These are phyloP conservation scores for Falco punctatus DNA, from an alignment of 2,113 vertebrate species.

Conservation along the genomic window DNA sequence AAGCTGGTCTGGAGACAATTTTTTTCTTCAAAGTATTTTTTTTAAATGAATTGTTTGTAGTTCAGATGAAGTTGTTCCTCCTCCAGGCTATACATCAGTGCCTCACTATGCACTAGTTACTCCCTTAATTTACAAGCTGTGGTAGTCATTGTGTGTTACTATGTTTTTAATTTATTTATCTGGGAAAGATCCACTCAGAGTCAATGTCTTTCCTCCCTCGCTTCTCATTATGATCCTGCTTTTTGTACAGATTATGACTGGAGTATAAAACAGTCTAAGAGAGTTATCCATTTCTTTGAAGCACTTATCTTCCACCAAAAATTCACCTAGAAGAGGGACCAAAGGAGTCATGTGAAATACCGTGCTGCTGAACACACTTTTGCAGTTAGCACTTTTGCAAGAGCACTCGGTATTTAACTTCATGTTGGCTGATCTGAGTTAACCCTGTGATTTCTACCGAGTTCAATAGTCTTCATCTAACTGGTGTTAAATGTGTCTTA, in stretches of 20 bases:
- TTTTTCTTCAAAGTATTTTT: constrained; percentile 53
- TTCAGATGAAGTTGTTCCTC: constrained; percentile 28
- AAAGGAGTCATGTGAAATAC: not conserved
- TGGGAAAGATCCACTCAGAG: constrained; percentile 3
- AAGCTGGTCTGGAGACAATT: constrained; percentile 58
- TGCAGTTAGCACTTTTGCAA: not conserved
- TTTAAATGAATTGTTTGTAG: constrained; percentile 25
- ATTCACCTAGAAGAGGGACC: not conserved
- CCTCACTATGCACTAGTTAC: constrained; percentile 36
- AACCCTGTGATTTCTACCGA: not conserved
- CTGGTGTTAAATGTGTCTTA: not conserved
- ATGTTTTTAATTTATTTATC: constrained; percentile 49
- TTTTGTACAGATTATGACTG: not conserved
- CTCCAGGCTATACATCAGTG: constrained; percentile 45
- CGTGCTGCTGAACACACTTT: not conserved
- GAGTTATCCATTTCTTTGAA: not conserved
- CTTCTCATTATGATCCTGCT: not conserved
- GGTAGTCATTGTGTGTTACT: constrained; percentile 35
- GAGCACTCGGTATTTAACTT: not conserved
- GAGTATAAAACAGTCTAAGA: not conserved
- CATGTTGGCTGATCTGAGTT: not conserved
- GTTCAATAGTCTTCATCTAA: not conserved
- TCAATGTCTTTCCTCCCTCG: not conserved
- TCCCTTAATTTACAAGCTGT: constrained; percentile 40
- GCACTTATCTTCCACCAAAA: not conserved